A percentile compares a stretch with the other conserved stretches of the same genome.
Evolutionary conservation across 2,888 invertebrate genomes (phyloP).

Genomic region (Rhagonycha fulva): DNA sequence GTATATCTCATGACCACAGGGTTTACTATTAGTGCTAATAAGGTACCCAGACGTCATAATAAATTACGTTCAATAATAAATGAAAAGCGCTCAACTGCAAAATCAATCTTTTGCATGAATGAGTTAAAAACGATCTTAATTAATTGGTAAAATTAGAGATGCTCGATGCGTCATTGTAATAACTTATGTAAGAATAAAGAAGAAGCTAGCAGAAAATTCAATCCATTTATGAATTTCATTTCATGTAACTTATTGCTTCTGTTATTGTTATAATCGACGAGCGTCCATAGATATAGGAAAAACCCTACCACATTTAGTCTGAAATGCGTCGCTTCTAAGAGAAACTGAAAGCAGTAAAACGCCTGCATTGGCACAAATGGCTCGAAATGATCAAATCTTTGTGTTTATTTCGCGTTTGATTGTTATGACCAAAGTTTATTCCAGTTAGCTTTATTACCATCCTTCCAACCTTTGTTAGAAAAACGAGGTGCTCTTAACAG

Average conservation of each 20-base stretch:
- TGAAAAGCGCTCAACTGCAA: conserved; percentile 35
- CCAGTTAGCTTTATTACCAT: conserved; percentile 42
- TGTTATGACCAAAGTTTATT: conserved; percentile 46
- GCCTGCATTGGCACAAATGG: conserved; percentile 51
- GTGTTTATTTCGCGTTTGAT: conserved; percentile 50
- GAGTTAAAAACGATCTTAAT: conserved; percentile 37
- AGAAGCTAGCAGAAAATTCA: conserved; percentile 33
- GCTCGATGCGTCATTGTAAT: conserved; percentile 24
- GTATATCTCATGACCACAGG: conserved; percentile 3
- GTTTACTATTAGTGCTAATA: conserved; percentile 24
- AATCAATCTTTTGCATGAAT: conserved; percentile 39
- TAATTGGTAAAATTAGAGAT: conserved; percentile 38
- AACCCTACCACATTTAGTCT: conserved; percentile 17
- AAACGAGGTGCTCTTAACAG: conserved; percentile 30
- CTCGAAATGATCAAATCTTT: conserved; percentile 51
- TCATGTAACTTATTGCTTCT: conserved; percentile 36
- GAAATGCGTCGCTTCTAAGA: conserved; percentile 27
- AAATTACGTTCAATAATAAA: conserved; percentile 31
- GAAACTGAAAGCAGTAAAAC: conserved; percentile 41
- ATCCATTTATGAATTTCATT: conserved; percentile 40
- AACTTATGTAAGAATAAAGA: conserved; percentile 31
- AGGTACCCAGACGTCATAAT: conserved; percentile 25
- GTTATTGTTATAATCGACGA: conserved; percentile 25
- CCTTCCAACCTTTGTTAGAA: conserved; percentile 31
- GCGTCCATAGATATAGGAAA: conserved; percentile 22